Evolutionary conservation across 2,888 invertebrate species (phyloP).

Genomic region (Agrotis puta): DNA sequence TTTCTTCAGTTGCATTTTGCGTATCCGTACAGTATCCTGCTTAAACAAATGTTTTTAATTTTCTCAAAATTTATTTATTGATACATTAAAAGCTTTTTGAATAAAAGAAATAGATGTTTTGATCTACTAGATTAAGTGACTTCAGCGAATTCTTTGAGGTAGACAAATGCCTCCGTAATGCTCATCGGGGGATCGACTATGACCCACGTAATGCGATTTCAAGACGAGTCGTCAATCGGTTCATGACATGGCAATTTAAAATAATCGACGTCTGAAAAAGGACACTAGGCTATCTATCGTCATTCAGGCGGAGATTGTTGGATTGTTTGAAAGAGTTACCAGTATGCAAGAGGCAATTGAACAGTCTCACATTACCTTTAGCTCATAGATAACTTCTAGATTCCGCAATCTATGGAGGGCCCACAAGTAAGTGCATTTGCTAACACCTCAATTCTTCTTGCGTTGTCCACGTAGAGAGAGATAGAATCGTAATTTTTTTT

Average conservation of each 20-base stretch:
- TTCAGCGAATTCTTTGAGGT: conserved; percentile 52
- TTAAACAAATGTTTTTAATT: not conserved
- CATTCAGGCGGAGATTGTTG: not conserved
- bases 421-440: too few species aligned
- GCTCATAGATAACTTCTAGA: too few species aligned
- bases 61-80: not conserved
- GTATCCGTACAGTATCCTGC: too few species aligned
- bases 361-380: too few species aligned
- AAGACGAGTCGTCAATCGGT: conserved; percentile 62
- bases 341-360: too few species aligned
- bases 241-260: conserved; percentile 56
- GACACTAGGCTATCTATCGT: conserved; percentile 4
- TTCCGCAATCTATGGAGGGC: too few species aligned
- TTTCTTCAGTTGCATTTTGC: too few species aligned
- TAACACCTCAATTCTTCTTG: too few species aligned
- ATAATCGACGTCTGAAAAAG: conserved; percentile 49
- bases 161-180: conserved; percentile 54
- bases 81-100: not conserved
- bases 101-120: conserved; percentile 4
- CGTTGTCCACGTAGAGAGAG: too few species aligned
- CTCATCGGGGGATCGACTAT: conserved; percentile 35
- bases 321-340: too few species aligned
- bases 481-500: too few species aligned
- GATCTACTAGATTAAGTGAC: conserved; percentile 43
- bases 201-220: conserved; percentile 56